Conservation (phyloP, 2,113 vertebrate genomes). For the Oenanthe oenanthe region DNA sequence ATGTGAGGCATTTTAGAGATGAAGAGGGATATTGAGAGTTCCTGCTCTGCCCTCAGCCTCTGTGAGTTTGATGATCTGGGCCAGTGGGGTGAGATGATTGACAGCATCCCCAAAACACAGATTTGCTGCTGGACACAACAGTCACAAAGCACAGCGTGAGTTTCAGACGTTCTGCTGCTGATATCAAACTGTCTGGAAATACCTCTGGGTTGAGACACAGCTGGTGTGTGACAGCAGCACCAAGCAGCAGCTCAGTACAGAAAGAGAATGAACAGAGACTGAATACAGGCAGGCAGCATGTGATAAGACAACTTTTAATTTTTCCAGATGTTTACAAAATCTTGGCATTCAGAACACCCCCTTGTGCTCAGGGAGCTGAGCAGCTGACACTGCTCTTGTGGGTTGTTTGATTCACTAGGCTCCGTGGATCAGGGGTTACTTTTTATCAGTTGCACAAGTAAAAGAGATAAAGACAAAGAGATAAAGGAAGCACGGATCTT, state of each 20-base stretch:
- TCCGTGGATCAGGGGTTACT: background rate
- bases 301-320: background rate
- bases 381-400: background rate
- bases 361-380: background rate
- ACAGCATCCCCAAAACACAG: background rate
- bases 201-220: background rate
- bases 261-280: background rate
- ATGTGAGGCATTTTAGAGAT: background rate
- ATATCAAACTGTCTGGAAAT: background rate
- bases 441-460: constrained; percentile 25
- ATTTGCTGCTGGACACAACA: background rate
- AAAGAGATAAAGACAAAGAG: constrained; percentile 29
- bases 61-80: background rate
- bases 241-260: background rate
- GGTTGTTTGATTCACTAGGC: background rate
- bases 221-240: accelerated
- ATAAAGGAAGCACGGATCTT: background rate
- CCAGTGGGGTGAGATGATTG: background rate
- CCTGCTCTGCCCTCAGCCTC: background rate
- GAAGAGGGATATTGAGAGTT: background rate
- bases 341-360: background rate
- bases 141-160: background rate
- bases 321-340: background rate
- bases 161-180: background rate
- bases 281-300: background rate